Conservation (phyloP, 2,113 vertebrate genomes). For the Chinchilla lanigera region DNA sequence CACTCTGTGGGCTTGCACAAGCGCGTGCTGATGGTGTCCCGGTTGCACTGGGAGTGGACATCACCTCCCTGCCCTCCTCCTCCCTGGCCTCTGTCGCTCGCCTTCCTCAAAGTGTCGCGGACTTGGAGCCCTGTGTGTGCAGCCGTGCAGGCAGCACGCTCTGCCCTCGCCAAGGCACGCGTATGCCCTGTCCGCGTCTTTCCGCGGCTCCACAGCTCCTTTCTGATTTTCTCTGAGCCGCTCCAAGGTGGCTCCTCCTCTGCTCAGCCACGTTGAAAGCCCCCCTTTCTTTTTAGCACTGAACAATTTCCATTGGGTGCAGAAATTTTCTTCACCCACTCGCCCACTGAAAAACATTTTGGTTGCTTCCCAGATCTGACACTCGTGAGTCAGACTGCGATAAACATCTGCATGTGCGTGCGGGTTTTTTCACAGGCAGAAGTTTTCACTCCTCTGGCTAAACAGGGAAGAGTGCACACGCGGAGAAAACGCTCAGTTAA, state of each 20-base stretch:
- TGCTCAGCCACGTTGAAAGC: no score
- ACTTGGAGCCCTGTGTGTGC: neutral
- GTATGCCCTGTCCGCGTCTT: neutral
- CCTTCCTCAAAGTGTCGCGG: neutral
- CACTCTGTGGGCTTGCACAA: no score
- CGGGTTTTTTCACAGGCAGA: neutral
- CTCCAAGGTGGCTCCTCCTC: no score
- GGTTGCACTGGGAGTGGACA: neutral
- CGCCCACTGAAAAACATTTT: neutral
- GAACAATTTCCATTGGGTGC: neutral
- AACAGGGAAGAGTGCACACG: no score
- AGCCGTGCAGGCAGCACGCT: neutral
- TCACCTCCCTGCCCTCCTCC: neutral
- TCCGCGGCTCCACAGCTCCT: no score
- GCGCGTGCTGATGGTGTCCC: neutral
- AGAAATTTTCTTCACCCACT: no score
- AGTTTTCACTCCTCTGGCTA: neutral
- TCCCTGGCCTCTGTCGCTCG: neutral
- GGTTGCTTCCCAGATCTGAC: neutral
- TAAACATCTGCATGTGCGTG: neutral
- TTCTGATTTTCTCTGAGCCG: no score
- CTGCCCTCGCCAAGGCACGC: fast-evolving
- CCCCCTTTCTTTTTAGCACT: neutral
- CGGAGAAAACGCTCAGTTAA: neutral
- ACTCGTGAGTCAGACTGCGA: neutral